phyloP scores from a whole-genome alignment of 2,888 invertebrate genomes.

The Colletes collaris region DNA sequence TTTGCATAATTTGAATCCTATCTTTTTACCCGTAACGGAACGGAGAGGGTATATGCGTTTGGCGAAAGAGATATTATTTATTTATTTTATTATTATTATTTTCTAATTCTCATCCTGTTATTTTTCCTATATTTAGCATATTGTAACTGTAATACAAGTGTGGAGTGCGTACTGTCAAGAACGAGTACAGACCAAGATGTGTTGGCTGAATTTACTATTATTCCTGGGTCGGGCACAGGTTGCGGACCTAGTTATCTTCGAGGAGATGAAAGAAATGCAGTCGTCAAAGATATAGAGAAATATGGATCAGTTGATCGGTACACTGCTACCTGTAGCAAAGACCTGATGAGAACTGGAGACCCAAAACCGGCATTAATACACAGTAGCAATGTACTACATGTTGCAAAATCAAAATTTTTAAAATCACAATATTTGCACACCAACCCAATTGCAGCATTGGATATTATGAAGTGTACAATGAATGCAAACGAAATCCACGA shows the following conservation, averaged over 20 bases:
- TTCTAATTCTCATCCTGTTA: slow-evolving; percentile 6
- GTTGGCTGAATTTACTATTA: neutral
- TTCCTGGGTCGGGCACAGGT: slow-evolving; percentile 3
- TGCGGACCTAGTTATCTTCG: slow-evolving; percentile 5
- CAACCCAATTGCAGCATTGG: neutral
- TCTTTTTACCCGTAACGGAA: slow-evolving; percentile 3
- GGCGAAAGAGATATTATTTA: neutral
- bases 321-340: slow-evolving; percentile 2
- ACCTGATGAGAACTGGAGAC: neutral
- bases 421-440: neutral
- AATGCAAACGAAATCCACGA: neutral
- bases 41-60: slow-evolving; percentile 1
- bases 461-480: neutral
- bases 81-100: slow-evolving; percentile 3
- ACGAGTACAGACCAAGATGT: neutral
- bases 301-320: slow-evolving; percentile 4
- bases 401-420: neutral
- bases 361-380: neutral
- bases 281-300: neutral
- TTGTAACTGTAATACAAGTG: neutral
- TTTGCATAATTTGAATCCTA: neutral
- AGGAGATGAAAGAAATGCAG: neutral
- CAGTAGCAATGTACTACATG: slow-evolving; percentile 2
- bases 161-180: neutral
- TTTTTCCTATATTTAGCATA: neutral